Base-by-base conservation (phyloP, 2,113 vertebrate species). In the Dinomys branickii region DNA sequence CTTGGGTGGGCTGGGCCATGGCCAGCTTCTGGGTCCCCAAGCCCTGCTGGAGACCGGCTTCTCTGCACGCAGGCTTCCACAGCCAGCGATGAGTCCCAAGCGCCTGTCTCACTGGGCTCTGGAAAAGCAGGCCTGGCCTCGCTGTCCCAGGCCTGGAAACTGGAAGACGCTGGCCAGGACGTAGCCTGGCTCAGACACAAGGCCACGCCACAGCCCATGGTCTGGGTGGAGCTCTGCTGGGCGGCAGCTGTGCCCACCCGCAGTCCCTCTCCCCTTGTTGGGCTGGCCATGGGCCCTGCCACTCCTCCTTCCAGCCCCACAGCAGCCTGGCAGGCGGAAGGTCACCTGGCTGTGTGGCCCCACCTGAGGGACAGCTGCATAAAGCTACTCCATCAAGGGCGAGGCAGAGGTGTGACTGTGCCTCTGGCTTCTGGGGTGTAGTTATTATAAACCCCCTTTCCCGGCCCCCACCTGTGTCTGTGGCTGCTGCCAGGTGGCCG, bases 131-230 rank as follows among this genome's bases (percentile, higher is more conserved):
- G 47, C 41, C 85, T 56, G 7, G 35, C 22, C 4, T 5, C 35
- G 22, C 90, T 98, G 98, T 30, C 3, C 96, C 24, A 94, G 98
- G 19, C 78, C 98, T 88, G 94, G 75, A 69, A 82, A 95, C 83
- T 96, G 94, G 87, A 7, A 26, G 56, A 8, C 30, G 38, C 33
- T 95, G 98, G 58, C 97, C 67, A n/a, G 73, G 47, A 91, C 10
- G 61, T 5, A 20, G 24, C 5, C 20, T 1, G 58, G 52, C 73
- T 69, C 65, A 67, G 50, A 81, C 24, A 22, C 0, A 12, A 8
- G 56, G 22, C 63, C 17, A 0, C 61, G 41, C 28, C 82, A 52
- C 20, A 63, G 44, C 28, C 14, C 38, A 30, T 47, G 0, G 22
- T 22, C 47, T 0, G 14, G 11, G 14, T 0, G 6, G 30, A 22